These are phyloP conservation scores for Ochotona princeps DNA, from an alignment of 2,113 vertebrate genomes.

Conservation along the genomic window DNA sequence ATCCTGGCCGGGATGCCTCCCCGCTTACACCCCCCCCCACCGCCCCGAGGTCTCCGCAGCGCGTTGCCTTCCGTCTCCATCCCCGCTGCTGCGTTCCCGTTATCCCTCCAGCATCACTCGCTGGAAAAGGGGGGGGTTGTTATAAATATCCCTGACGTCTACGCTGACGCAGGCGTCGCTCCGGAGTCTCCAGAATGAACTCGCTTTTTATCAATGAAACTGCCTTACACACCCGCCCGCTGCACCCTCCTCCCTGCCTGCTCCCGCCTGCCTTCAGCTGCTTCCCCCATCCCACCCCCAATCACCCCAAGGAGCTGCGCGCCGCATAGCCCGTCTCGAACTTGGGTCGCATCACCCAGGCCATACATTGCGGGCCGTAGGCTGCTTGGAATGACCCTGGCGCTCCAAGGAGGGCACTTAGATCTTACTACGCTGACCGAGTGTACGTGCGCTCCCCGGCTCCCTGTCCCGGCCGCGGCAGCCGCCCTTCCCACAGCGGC, in stretches of 20 bases:
- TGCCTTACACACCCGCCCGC: constrained; percentile 91
- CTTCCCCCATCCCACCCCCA: not conserved
- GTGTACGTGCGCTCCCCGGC: not conserved
- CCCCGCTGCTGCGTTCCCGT: constrained; percentile 72
- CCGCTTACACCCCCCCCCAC: not conserved
- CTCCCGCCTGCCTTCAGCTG: constrained; percentile 32
- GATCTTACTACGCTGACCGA: not conserved
- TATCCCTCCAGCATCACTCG: constrained; percentile 83
- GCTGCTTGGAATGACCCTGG: not conserved
- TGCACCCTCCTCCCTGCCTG: constrained; percentile 36
- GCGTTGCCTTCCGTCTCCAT: constrained; percentile 30
- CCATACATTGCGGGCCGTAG: not conserved
- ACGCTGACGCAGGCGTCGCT: constrained; percentile 95
- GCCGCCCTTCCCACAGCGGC: not conserved
- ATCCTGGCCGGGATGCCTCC: not conserved
- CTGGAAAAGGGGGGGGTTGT: constrained; percentile 89
- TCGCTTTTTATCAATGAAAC: constrained; percentile 97
- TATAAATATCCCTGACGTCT: constrained; percentile 98
- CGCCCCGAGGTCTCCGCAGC: constrained; percentile 40
- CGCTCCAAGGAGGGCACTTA: not conserved
- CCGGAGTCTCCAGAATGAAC: constrained; percentile 99
- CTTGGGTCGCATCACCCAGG: not conserved
- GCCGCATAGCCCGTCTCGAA: constrained; percentile 22
- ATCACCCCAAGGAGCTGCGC: not conserved
- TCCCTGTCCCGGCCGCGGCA: not conserved